A percentile compares a stretch with the other conserved stretches of the same genome.
phyloP scores from a whole-genome alignment of 2,113 vertebrate genomes.

The Oreochromis spilurus region DNA sequence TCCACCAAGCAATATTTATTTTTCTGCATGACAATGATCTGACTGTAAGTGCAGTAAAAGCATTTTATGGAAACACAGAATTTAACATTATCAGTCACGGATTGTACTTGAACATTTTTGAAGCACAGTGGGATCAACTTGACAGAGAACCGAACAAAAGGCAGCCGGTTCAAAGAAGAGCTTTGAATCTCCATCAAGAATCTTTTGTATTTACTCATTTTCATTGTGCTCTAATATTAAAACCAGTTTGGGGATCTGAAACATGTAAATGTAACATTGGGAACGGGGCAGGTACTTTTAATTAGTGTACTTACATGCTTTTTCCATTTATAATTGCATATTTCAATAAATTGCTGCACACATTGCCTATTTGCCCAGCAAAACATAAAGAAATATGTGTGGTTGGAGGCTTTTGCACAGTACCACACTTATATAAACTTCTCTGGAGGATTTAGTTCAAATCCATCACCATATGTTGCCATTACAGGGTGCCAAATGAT shows the following conservation, averaged over 20 bases:
- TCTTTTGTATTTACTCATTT: neutral
- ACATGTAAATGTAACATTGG: neutral
- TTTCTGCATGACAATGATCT: neutral
- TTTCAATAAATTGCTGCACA: neutral
- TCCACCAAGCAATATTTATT: neutral
- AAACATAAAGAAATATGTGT: neutral
- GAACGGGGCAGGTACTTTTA: neutral
- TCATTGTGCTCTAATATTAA: neutral
- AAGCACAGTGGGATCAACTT: neutral
- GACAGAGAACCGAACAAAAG: neutral
- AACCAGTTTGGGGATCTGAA: neutral
- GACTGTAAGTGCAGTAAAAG: neutral
- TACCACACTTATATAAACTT: neutral
- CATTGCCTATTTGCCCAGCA: neutral
- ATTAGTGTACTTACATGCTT: neutral
- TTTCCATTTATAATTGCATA: neutral
- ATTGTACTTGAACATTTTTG: neutral
- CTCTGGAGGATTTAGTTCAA: neutral
- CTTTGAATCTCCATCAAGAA: neutral
- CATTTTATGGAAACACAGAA: neutral
- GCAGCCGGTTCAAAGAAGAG: neutral
- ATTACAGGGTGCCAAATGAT: neutral
- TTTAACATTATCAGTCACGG: neutral
- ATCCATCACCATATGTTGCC: neutral
- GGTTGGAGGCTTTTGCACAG: neutral